Conservation (phyloP, 1,140 invertebrate species). For the Pseudachorutes palmiensis region DNA sequence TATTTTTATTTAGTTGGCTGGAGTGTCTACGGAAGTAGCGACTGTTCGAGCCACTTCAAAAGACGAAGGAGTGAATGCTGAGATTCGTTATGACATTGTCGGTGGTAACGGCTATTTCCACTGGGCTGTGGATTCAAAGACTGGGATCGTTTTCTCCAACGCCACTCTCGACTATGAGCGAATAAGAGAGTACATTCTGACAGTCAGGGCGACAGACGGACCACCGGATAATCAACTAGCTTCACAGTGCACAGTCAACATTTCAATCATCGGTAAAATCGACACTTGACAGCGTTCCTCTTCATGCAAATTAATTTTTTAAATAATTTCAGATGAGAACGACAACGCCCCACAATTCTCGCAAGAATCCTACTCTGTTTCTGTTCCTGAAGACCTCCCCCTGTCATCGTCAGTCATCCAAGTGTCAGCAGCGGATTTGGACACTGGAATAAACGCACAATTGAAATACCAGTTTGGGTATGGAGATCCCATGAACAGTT, state of each 20-base stretch:
- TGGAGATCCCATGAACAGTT: slow-evolving; percentile 69
- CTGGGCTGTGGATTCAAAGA: slow-evolving; percentile 63
- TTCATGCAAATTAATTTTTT: background rate
- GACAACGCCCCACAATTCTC: slow-evolving; percentile 77
- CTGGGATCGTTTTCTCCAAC: slow-evolving; percentile 62
- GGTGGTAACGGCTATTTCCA: slow-evolving; percentile 80
- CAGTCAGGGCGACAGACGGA: slow-evolving; percentile 79
- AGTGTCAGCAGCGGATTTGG: slow-evolving; percentile 67
- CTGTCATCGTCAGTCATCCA: slow-evolving; percentile 61
- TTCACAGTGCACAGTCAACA: slow-evolving; percentile 77
- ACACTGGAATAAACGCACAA: slow-evolving; percentile 65
- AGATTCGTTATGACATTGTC: slow-evolving; percentile 80
- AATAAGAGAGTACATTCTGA: slow-evolving; percentile 74
- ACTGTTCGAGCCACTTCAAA: slow-evolving; percentile 79
- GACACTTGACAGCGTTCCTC: background rate
- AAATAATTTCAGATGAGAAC: slow-evolving; percentile 6
- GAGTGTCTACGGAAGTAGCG: slow-evolving; percentile 65
- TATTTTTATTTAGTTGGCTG: slow-evolving; percentile 47
- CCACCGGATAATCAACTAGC: slow-evolving; percentile 61
- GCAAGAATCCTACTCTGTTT: slow-evolving; percentile 67
- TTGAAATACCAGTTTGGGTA: slow-evolving; percentile 69
- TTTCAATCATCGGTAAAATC: slow-evolving; percentile 52
- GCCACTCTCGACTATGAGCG: slow-evolving; percentile 77
- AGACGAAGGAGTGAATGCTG: slow-evolving; percentile 85
- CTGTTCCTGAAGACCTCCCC: slow-evolving; percentile 67